phyloP scores from a whole-genome alignment of 2,888 invertebrate species.

The Clivina fossor region DNA sequence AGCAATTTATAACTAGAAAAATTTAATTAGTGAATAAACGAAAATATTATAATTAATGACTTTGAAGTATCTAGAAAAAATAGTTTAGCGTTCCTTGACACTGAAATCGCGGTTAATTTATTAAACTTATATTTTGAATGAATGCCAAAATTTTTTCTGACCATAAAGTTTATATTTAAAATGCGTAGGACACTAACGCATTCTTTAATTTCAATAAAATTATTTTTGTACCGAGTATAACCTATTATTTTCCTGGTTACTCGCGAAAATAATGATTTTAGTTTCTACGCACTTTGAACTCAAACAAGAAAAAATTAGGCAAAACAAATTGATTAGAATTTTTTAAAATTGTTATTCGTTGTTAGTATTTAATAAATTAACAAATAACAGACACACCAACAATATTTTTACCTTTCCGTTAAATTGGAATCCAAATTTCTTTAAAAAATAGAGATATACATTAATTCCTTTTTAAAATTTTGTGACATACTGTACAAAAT shows the following conservation, averaged over 20 bases:
- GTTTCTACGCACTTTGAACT: too few relatives aligned
- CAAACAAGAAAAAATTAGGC: too few relatives aligned
- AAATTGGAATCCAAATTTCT: neutral
- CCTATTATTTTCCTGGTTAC: too few relatives aligned
- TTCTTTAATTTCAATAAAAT: constrained; percentile 10
- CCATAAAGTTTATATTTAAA: constrained; percentile 18
- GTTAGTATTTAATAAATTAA: too few relatives aligned
- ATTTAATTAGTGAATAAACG: neutral
- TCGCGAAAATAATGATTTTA: too few relatives aligned
- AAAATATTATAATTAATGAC: neutral
- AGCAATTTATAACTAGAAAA: constrained; percentile 1
- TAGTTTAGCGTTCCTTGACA: constrained; percentile 12
- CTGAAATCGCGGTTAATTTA: constrained; percentile 14
- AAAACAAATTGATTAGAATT: too few relatives aligned
- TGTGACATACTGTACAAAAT: neutral
- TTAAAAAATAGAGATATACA: neutral
- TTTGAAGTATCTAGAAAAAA: neutral
- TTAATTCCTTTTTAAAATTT: neutral
- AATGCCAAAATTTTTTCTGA: constrained; percentile 13
- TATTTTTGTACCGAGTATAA: neutral
- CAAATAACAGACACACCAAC: constrained; percentile 1
- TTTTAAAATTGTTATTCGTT: too few relatives aligned
- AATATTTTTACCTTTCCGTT: constrained; percentile 16
- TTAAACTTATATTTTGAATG: constrained; percentile 12
- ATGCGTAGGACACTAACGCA: constrained; percentile 10